These are phyloP conservation scores for Pedetes capensis DNA, from an alignment of 2,113 vertebrate species.

Conservation along the genomic window DNA sequence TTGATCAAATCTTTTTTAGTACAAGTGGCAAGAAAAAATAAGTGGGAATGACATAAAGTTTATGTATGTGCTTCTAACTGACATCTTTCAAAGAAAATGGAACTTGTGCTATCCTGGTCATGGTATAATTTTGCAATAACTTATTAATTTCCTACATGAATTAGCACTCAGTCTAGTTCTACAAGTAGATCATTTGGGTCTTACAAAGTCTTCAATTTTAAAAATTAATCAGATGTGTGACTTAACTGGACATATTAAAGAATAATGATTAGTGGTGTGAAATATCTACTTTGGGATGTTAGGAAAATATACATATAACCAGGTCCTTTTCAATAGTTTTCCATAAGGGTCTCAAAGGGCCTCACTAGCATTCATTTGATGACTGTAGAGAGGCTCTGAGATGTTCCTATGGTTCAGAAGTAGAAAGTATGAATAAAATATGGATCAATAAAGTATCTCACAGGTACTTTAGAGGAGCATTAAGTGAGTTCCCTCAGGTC, in stretches of 20 bases:
- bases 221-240: constrained; percentile 11
- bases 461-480: constrained; percentile 29
- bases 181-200: not conserved
- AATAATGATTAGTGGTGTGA: not conserved
- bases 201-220: not conserved
- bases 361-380: not conserved
- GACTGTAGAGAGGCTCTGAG: not conserved
- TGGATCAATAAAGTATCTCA: constrained; percentile 49
- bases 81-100: not conserved
- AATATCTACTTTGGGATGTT: not conserved
- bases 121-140: not conserved
- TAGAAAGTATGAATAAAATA: constrained; percentile 55
- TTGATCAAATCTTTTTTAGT: not conserved
- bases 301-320: not conserved
- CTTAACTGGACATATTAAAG: not conserved
- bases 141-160: not conserved
- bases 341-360: not conserved
- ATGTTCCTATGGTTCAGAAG: constrained; percentile 26
- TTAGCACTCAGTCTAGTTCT: not conserved
- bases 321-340: constrained; percentile 8
- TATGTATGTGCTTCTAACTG: not conserved
- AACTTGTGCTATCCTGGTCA: not conserved
- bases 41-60: not conserved
- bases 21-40: not conserved
- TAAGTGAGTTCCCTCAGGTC: constrained; percentile 51